Evolutionary conservation across 1,140 invertebrate species (phyloP).

Genomic region (Papilio aristodemus): DNA sequence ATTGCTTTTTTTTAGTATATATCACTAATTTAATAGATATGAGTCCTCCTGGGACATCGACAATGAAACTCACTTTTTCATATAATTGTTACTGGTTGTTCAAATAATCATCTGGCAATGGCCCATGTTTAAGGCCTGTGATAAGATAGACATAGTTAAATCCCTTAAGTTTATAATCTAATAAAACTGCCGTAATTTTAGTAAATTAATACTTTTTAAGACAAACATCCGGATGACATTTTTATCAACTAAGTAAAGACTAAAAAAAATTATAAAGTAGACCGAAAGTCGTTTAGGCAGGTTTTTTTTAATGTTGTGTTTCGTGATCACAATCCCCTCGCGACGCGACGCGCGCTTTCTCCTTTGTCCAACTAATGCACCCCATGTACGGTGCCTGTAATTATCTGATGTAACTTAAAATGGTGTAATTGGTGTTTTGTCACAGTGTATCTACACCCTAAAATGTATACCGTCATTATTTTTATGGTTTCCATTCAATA

Average conservation of each 20-base stretch:
- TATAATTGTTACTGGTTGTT: too few relatives aligned
- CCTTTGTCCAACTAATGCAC: slow-evolving; percentile 65
- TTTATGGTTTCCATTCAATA: slow-evolving; percentile 22
- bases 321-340: slow-evolving; percentile 1
- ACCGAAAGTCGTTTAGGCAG: not conserved
- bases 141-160: too few relatives aligned
- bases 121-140: too few relatives aligned
- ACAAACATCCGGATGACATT: too few relatives aligned
- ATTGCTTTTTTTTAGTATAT: too few relatives aligned
- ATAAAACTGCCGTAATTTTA: too few relatives aligned
- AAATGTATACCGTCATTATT: slow-evolving; percentile 52
- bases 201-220: too few relatives aligned
- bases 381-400: slow-evolving; percentile 56
- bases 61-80: too few relatives aligned
- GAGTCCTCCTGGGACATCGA: too few relatives aligned
- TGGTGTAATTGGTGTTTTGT: slow-evolving; percentile 67
- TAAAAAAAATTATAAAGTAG: slow-evolving; percentile 29
- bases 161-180: too few relatives aligned
- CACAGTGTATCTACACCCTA: slow-evolving; percentile 45
- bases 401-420: slow-evolving; percentile 69
- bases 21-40: too few relatives aligned
- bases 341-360: slow-evolving; percentile 30
- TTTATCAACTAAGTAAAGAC: not conserved
- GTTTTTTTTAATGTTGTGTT: not conserved
- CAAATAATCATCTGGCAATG: too few relatives aligned